Evolutionary conservation across 2,888 invertebrate genomes (phyloP), one percentile per base, ranked within the genome.

Genomic region (Monoplex corrugatus): DNA sequence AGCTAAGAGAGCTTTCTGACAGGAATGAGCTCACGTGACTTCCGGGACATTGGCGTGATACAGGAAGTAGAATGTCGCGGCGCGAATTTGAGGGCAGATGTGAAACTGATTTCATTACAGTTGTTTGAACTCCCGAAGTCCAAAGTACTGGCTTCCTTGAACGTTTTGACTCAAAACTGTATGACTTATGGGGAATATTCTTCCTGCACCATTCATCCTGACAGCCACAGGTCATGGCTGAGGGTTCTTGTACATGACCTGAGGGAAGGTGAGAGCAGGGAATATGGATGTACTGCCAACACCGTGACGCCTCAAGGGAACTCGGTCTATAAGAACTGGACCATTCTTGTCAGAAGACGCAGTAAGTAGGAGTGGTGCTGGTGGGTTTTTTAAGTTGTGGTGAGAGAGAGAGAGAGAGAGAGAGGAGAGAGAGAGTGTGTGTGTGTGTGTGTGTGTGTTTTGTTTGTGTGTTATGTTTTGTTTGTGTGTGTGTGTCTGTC

Each of bases 11-110:
- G n/a, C 23, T 75, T 13, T 28, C n/a, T 80, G 57, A 10, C 87
- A 87, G 87, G 87, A 23, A 87, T 87, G 87, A 82, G 2, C 8
- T 16, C 78, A 32, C 38, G 63, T 8, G 19, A 82, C 32, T 87
- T 57, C 63, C 35, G 82, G 50, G 57, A 57, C 45, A 28, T 87
- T n/a, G 57, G 35, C 38, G 80, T 45, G 0, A 28, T 87, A n/a
- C 87, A 87, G 82, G 87, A 87, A 87, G 87, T 87, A 63, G 82
- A 82, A 87, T 87, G 87, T 43, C 50, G 63, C n/a, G 87, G 87
- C n/a, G 82, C 50, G 50, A 57, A 82, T n/a, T n/a, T 87, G 38
- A 38, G 63, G 35, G 43, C 82, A n/a, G 87, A 87, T 23, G 87
- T 87, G 63, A 87, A 82, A 23, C 63, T 87, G 32, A n/a, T 87